Conservation (phyloP, 2,797 vertebrate genomes). For the Lepus oiostolus region DNA sequence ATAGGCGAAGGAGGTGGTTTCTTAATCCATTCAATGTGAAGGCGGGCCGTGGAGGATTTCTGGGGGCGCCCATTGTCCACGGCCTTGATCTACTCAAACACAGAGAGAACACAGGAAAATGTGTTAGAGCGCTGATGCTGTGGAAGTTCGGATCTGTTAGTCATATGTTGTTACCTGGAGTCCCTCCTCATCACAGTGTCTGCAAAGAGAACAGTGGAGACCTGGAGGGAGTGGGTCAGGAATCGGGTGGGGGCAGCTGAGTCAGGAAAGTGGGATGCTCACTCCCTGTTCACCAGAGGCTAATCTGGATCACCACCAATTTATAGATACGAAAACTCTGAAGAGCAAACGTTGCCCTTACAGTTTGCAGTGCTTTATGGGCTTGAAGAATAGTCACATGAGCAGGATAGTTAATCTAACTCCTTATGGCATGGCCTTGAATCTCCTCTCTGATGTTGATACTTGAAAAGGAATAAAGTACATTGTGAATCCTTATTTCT, state of each 20-base stretch:
- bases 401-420: not conserved
- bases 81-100: constrained; percentile 94
- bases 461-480: not conserved
- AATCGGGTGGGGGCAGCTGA: not conserved
- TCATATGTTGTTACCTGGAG: not conserved
- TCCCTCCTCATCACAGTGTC: not conserved
- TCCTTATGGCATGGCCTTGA: not conserved
- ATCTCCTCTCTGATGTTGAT: not conserved
- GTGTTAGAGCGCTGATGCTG: not conserved
- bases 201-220: not conserved
- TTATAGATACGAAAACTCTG: not conserved
- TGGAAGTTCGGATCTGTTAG: not conserved
- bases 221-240: not conserved
- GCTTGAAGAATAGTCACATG: not conserved
- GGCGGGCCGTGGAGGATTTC: constrained; percentile 95
- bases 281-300: not conserved
- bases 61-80: constrained; percentile 98
- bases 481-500: not conserved
- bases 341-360: constrained; percentile 9
- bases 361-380: not conserved
- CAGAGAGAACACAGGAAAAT: constrained; percentile 73
- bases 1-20: constrained; percentile 88
- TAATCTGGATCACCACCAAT: not conserved
- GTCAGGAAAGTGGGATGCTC: too few species aligned
- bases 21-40: constrained; percentile 98